Conservation (phyloP, 2,888 invertebrate genomes). For the Mesopsocus fuscifrons region DNA sequence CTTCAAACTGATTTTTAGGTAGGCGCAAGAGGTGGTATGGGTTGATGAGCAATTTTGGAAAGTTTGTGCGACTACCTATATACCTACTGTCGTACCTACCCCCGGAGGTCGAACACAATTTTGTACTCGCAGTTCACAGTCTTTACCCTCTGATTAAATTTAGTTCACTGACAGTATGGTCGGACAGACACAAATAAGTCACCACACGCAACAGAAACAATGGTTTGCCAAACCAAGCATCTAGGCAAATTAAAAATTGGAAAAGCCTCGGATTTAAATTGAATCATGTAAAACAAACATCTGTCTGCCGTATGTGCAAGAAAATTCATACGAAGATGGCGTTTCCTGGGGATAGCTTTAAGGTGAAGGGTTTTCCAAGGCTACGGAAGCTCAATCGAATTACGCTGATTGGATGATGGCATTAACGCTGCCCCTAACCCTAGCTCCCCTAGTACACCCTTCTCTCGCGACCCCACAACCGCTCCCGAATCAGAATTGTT, state of each 20-base stretch:
- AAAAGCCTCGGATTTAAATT: constrained; percentile 10
- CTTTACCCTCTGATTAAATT: too few relatives aligned
- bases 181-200: too few relatives aligned
- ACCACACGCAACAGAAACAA: too few relatives aligned
- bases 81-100: too few relatives aligned
- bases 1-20: too few relatives aligned
- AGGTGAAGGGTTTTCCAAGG: neutral
- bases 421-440: constrained; percentile 8
- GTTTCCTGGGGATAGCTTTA: neutral
- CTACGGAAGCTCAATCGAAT: constrained; percentile 8
- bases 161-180: too few relatives aligned
- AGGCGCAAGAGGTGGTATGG: too few relatives aligned
- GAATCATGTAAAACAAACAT: constrained; percentile 10
- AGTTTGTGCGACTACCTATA: too few relatives aligned
- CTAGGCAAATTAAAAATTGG: constrained; percentile 8
- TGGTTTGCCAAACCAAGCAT: too few relatives aligned
- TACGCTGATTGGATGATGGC: constrained; percentile 10
- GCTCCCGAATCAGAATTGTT: neutral
- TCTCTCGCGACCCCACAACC: neutral
- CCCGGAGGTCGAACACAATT: too few relatives aligned
- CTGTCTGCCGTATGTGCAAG: constrained; percentile 6
- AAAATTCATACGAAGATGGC: neutral
- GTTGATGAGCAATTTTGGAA: too few relatives aligned
- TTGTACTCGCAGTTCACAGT: too few relatives aligned
- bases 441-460: constrained; percentile 2